Evolutionary conservation across 1,140 invertebrate species (phyloP), one percentile per base, ranked within the genome.

Genomic region (Nephila pilipes): DNA sequence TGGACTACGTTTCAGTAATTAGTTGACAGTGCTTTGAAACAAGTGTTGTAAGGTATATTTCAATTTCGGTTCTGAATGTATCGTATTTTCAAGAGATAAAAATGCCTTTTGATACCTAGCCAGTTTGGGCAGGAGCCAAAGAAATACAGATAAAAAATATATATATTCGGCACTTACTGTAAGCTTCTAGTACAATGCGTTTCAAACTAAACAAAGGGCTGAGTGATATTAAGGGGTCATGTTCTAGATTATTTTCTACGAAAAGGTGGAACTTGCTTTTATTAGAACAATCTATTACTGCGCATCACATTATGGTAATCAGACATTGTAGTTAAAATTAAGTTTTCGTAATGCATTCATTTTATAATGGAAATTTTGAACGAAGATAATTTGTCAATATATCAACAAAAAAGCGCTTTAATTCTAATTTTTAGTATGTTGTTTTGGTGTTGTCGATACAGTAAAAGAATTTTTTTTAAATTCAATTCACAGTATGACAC

Each of bases 91-190:
- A 38, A 20, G 25, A 87, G 80, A 79, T 92, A 85, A 60, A 92
- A 92, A 85, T 79, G 81, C 38, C 57, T 87, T 69, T 87, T 92
- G 91, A 92, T 79, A 29, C 46, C 29, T 32, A 55, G 91, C 91
- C 91, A 92, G 81, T 25, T 85, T 92, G 91, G 63, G 58, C 10
- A 79, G 57, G 29, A 20, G 91, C 91, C 91, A 92, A 69, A 91
- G 36, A 57, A 87, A 57, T 79, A n/a, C 87, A 22, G 81, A 92
- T 87, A 85, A 85, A 85, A 90, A 92, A 75, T 6, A 75, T 75
- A 32, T 36, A 25, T 58, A 87, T 75, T 60, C 54, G 46, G 87
- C 14, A 54, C 87, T 58, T 79, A 29, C 80, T 20, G 80, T 46
- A 57, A 69, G 32, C 80, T 36, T 46, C 55, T 46, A 85, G 36